Base-by-base conservation (phyloP, 2,113 vertebrate genomes). In the Pseudolaguvia tuberculata region DNA sequence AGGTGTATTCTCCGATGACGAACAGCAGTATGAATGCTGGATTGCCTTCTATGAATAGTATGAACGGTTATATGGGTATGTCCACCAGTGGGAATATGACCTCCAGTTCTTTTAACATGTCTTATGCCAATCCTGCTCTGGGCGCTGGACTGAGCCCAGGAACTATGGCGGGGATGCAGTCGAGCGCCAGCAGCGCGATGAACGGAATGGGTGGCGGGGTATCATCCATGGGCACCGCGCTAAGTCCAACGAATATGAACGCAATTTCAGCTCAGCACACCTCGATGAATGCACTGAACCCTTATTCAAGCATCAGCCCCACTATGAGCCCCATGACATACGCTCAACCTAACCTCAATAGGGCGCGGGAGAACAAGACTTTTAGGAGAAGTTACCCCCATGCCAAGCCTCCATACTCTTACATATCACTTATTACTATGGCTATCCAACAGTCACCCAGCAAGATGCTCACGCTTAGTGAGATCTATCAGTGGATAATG, bases 401-500 rank as follows among this genome's bases (percentile, higher is more conserved):
- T 2, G 97, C 97, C 85, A 99, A 99, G 75, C 97, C 97, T 0
- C 97, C 97, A 13, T 99, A 99, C 78, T 98, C 96, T 1, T 99
- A 99, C 90, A 99, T 99, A 83, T 98, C 97, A 0, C 94, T 99
- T 56, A 99, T 99, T 86, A 99, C 97, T 72, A 99, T 99, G 97
- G 97, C 97, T 55, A 98, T 99, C 82, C 97, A 99, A 87, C 97
- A 99, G 89, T 89, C 97, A 0, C 95, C 96, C 74, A 95, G 88
- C 87, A 98, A 98, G 88, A 99, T 98, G 97, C 92, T 99, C 79
- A 99, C 97, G 0, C 92, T 98, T 14, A 97, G 94, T 3, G 96
- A 99, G 87, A 99, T 99, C 88, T 99, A 99, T 87, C 96, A 98
- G 84, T 98, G 96, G 96, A 99, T 99, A 91, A 98, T 98, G 96